phyloP scores from a whole-genome alignment of 2,797 vertebrate genomes.

The Tiaroga cobitis region DNA sequence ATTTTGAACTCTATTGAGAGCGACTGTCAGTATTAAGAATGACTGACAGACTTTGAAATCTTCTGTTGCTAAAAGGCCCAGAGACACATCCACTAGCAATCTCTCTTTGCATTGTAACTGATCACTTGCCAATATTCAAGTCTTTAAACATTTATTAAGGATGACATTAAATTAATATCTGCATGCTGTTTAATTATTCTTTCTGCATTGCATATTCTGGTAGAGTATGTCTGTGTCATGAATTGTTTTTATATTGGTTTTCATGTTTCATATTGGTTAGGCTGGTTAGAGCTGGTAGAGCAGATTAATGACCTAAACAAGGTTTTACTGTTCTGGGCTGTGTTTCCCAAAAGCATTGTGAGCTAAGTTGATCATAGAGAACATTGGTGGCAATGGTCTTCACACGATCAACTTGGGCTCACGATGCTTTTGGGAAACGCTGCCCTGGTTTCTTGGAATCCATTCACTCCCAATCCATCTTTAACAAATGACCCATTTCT shows the following conservation, averaged over 20 bases:
- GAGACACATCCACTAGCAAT: constrained; percentile 2
- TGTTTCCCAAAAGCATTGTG: constrained; percentile 1
- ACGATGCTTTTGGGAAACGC: neutral
- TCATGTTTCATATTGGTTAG: neutral
- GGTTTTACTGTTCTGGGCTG: neutral
- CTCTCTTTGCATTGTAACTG: neutral
- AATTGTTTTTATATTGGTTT: neutral
- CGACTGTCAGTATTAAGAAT: constrained; percentile 28
- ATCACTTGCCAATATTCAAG: constrained; percentile 5
- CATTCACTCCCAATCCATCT: neutral
- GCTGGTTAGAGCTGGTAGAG: neutral
- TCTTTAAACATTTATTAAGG: neutral
- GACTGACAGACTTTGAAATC: neutral
- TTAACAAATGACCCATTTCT: neutral
- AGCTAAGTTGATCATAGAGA: neutral
- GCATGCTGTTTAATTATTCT: neutral
- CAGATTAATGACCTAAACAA: neutral
- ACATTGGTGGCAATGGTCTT: neutral
- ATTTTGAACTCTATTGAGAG: constrained; percentile 22
- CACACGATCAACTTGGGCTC: neutral
- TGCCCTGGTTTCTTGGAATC: constrained; percentile 1
- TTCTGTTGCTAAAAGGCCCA: neutral
- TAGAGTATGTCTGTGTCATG: neutral
- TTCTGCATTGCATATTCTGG: neutral
- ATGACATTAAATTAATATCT: neutral